These are phyloP conservation scores for Drosophila mettleri DNA, from an alignment of 2,888 invertebrate genomes.

Conservation along the genomic window DNA sequence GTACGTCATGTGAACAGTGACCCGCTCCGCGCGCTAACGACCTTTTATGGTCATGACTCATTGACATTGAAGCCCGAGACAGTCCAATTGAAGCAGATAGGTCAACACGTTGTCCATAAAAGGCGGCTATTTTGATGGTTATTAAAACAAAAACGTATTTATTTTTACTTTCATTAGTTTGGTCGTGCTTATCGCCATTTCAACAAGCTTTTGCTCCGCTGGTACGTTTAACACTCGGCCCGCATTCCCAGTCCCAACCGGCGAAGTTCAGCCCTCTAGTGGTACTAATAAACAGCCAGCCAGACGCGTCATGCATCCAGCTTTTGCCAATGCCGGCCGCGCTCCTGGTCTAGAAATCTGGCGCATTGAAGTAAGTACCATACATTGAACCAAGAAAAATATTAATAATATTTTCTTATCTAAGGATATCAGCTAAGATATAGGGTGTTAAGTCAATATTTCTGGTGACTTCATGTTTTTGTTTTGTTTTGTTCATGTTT, in stretches of 20 bases:
- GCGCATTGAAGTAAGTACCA: slow-evolving; percentile 92
- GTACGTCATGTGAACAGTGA: not conserved
- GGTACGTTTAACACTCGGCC: slow-evolving; percentile 81
- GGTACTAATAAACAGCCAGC: slow-evolving; percentile 75
- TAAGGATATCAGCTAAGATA: not conserved
- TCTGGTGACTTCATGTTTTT: not conserved
- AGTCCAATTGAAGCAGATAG: not conserved
- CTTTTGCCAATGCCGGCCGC: slow-evolving; percentile 90
- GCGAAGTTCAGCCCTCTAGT: slow-evolving; percentile 70
- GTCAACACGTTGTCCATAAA: slow-evolving; percentile 28
- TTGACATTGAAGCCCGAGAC: slow-evolving; percentile 14
- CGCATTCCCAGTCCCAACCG: slow-evolving; percentile 78
- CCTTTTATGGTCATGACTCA: slow-evolving; percentile 65
- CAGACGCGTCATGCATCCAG: slow-evolving; percentile 86
- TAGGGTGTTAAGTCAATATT: not conserved
- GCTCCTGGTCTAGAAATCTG: slow-evolving; percentile 90
- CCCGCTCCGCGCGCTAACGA: slow-evolving; percentile 13
- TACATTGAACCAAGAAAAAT: not conserved
- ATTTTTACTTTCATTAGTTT: slow-evolving; percentile 62
- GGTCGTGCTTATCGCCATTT: slow-evolving; percentile 68
- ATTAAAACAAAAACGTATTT: slow-evolving; percentile 13
- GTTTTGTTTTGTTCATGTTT: too few species aligned
- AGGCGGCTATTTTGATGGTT: slow-evolving; percentile 17
- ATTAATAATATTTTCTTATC: not conserved
- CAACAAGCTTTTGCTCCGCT: slow-evolving; percentile 78